Percentiles rank a stretch among this genome's conserved stretches.
Evolutionary conservation across 92 coral and sea anemone species (phyloP).

Genomic region (Porites rus): DNA sequence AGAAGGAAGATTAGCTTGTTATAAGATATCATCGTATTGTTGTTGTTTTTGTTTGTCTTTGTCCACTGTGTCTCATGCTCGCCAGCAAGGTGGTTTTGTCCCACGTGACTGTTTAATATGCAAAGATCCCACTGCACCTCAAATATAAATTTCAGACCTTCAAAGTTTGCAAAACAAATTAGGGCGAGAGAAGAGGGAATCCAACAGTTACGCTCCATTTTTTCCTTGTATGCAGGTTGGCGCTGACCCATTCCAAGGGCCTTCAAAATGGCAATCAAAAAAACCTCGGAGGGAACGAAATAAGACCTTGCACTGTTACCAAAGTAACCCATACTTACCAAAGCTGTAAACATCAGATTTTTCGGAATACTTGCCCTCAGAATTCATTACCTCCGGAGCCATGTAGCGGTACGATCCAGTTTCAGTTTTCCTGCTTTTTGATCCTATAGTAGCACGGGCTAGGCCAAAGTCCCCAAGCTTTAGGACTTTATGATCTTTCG

Average conservation of each 20-base stretch:
- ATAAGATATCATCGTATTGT: no score
- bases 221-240: no score
- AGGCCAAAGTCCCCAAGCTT: slow-evolving; percentile 76
- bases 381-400: slow-evolving; percentile 69
- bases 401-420: slow-evolving; percentile 72
- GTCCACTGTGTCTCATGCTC: no score
- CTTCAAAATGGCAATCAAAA: neutral
- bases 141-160: no score
- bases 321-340: slow-evolving; percentile 31
- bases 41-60: no score
- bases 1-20: no score
- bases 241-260: neutral
- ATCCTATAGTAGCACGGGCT: slow-evolving; percentile 70
- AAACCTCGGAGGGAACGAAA: neutral
- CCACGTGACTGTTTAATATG: no score
- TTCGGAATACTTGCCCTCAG: slow-evolving; percentile 62
- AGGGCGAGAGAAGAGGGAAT: no score
- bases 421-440: slow-evolving; percentile 59
- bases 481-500: slow-evolving; percentile 37
- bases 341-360: slow-evolving; percentile 75
- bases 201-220: no score
- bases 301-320: neutral
- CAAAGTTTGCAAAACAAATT: no score
- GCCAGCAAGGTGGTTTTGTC: no score
- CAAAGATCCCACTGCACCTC: no score